These are phyloP conservation scores for Drosophila falleni DNA, from an alignment of 2,888 invertebrate species.

Conservation along the genomic window DNA sequence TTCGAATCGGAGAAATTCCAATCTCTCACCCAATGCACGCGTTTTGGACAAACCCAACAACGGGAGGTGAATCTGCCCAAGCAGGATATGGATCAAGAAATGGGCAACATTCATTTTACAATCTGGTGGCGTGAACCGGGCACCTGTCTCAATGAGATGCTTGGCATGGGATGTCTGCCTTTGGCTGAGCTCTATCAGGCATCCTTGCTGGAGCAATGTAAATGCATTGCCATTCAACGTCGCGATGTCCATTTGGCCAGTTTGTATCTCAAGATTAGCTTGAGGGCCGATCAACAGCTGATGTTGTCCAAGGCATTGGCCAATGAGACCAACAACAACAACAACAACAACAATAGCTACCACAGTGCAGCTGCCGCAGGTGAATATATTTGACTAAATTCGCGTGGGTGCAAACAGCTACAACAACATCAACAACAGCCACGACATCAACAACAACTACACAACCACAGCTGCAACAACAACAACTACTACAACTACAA, in stretches of 20 bases:
- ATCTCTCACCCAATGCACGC: constrained; percentile 82
- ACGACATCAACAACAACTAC: constrained; percentile 30
- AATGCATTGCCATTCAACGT: constrained; percentile 77
- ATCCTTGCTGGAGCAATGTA: constrained; percentile 81
- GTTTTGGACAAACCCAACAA: constrained; percentile 78
- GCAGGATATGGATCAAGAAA: constrained; percentile 22
- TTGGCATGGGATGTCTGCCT: constrained; percentile 78
- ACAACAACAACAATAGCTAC: constrained; percentile 41
- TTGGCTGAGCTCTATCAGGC: constrained; percentile 77
- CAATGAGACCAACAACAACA: constrained; percentile 43
- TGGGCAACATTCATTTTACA: constrained; percentile 78
- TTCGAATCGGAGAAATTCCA: constrained; percentile 83
- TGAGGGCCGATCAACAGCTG: constrained; percentile 53
- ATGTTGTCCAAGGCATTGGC: constrained; percentile 34
- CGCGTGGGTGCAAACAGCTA: constrained; percentile 53
- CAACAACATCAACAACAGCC: constrained; percentile 44
- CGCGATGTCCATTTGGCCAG: constrained; percentile 77
- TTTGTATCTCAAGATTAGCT: constrained; percentile 79
- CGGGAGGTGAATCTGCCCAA: constrained; percentile 67
- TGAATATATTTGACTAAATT: constrained; percentile 83
- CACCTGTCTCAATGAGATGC: constrained; percentile 82
- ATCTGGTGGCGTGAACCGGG: constrained; percentile 84
- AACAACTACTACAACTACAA: constrained; percentile 29
- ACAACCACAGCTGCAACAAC: constrained; percentile 23
- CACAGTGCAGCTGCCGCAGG: constrained; percentile 68